Base-by-base conservation (phyloP, 2,113 vertebrate species). In the Litocranius walleri region DNA sequence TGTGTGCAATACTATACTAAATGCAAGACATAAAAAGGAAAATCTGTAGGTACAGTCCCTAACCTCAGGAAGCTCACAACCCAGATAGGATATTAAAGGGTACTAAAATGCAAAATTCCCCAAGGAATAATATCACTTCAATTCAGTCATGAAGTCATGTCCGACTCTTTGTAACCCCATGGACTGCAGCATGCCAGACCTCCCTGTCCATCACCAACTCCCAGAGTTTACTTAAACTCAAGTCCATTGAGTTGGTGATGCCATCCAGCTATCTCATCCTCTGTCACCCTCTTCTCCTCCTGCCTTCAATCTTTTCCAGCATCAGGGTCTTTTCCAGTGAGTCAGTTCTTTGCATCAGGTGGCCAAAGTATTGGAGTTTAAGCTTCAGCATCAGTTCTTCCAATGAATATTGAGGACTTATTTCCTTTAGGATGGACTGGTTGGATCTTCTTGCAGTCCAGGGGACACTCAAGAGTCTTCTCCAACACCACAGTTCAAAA, bases 121-220 rank as follows among this genome's bases (percentile, higher is more conserved):
- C 27, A 57, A n/a, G 25, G 40, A 64, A 23, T 67, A 87, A 3
- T 86, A 50, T 71, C 36, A 56, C 10, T 71, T 71, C n/a, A 71
- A 10, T 36, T 40, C 67, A 36, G n/a, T 21, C 67, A 12, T n/a
- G 12, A 19, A 71, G 19, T 71, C 5, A 21, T 40, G 67, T 23
- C n/a, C 0, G 1, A 36, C n/a, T 23, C 2, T 71, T 36, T 71
- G n/a, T 4, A 12, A 12, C 5, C 67, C 2, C 5, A 3, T 36
- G 17, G 17, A 71, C 64, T 36, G n/a, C 64, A 71, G 64, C n/a
- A 36, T 23, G 9, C 64, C 64, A 36, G n/a, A 9, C 67, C 19
- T 71, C 67, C n/a, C n/a, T 12, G 19, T 36, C 67, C 67, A 36
- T 71, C n/a, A 36, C 5, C n/a, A 71, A 36, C 67, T 71, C n/a